These are phyloP conservation scores for Meteorus cinctellus DNA, from an alignment of 2,888 invertebrate genomes.

Conservation along the genomic window DNA sequence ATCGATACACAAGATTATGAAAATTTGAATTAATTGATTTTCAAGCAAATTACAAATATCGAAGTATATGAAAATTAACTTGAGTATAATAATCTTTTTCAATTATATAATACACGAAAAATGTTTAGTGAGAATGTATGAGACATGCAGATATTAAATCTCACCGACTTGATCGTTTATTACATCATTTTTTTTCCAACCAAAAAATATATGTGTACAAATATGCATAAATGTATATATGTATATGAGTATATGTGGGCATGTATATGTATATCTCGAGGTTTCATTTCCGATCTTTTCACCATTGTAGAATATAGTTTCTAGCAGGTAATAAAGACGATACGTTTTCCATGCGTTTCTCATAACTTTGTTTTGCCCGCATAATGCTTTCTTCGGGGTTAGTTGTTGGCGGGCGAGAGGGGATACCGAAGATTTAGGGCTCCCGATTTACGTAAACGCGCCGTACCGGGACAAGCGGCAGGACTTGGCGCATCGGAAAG, in stretches of 20 bases:
- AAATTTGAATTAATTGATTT: too few species aligned
- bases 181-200: too few species aligned
- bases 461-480: constrained; percentile 48
- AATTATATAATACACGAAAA: too few species aligned
- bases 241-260: not conserved
- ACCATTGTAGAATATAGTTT: constrained; percentile 21
- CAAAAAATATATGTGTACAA: too few species aligned
- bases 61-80: too few species aligned
- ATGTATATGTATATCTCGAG: not conserved
- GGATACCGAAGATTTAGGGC: constrained; percentile 62
- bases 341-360: constrained; percentile 46
- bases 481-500: constrained; percentile 18
- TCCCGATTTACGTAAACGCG: constrained; percentile 66
- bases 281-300: constrained; percentile 18
- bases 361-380: constrained; percentile 48
- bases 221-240: constrained; percentile 7
- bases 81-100: too few species aligned
- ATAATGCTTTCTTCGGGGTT: constrained; percentile 53
- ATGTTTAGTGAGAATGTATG: too few species aligned
- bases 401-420: constrained; percentile 48
- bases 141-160: too few species aligned
- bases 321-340: constrained; percentile 49
- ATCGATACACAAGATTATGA: too few species aligned
- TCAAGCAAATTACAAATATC: too few species aligned
- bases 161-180: too few species aligned